Percentiles rank a stretch among this genome's conserved stretches.
phyloP scores from a whole-genome alignment of 2,113 vertebrate species.

The Melanerpes aurifrons region DNA sequence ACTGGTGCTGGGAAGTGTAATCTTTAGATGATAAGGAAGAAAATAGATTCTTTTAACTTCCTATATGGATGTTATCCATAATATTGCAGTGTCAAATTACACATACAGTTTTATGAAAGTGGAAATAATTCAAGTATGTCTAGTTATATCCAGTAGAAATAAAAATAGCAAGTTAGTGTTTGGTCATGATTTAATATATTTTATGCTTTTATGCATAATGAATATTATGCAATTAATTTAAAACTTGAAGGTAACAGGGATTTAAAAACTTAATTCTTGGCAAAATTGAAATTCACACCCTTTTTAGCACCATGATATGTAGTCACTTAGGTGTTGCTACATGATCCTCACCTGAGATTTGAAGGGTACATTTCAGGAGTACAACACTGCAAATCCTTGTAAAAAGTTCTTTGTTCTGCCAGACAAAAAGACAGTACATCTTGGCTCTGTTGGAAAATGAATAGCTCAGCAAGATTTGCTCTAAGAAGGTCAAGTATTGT shows the following conservation, averaged over 20 bases:
- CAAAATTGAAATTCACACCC: background rate
- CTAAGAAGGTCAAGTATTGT: background rate
- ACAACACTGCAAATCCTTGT: background rate
- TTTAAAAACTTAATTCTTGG: background rate
- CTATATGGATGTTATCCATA: background rate
- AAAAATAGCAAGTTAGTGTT: background rate
- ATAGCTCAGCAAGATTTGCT: background rate
- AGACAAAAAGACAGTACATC: background rate
- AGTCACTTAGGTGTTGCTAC: background rate
- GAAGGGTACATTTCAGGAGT: background rate
- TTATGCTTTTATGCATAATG: background rate
- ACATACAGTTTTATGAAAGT: background rate
- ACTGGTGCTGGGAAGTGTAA: background rate
- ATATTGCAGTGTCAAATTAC: background rate
- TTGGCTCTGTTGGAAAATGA: background rate
- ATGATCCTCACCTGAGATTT: background rate
- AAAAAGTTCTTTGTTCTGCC: background rate
- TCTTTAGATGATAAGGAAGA: background rate
- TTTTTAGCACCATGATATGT: background rate
- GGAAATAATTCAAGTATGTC: background rate
- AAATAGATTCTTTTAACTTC: background rate
- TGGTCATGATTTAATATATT: background rate
- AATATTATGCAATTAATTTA: background rate
- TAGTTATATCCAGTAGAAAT: background rate
- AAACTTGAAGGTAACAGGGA: background rate